A percentile compares a stretch with the other conserved stretches of the same genome.
Conservation (phyloP, 2,113 vertebrate genomes). For the Rhadina sibilatrix region DNA sequence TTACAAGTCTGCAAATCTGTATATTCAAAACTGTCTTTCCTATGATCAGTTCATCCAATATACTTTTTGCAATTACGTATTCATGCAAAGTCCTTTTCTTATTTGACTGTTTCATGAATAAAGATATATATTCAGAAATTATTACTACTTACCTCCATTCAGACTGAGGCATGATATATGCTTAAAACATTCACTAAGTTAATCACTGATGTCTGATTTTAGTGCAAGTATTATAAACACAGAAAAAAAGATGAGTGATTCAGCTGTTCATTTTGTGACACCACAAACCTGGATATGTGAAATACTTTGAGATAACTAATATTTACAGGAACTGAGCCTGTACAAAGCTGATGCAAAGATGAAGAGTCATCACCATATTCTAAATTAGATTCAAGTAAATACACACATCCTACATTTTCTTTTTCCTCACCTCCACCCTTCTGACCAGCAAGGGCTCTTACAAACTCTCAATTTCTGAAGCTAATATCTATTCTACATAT, state of each 20-base stretch:
- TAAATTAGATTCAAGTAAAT: background rate
- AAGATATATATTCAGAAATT: background rate
- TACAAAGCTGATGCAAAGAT: background rate
- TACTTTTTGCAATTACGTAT: background rate
- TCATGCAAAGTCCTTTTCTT: background rate
- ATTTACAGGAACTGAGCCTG: background rate
- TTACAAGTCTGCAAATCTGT: background rate
- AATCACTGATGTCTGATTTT: background rate
- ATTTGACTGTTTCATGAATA: background rate
- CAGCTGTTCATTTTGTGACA: background rate
- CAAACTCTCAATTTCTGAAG: background rate
- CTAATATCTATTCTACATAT: background rate
- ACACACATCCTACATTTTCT: background rate
- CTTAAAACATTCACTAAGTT: background rate
- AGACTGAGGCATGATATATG: background rate
- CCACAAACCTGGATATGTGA: background rate
- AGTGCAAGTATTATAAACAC: background rate
- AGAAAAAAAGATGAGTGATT: background rate
- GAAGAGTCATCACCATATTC: background rate
- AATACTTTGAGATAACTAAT: background rate
- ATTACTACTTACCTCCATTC: background rate
- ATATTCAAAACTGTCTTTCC: background rate
- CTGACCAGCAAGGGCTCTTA: background rate
- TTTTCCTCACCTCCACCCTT: background rate
- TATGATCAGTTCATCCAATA: background rate